Evolutionary conservation across 1,140 invertebrate species (phyloP).

Genomic region (Trachymyrmex septentrionalis): DNA sequence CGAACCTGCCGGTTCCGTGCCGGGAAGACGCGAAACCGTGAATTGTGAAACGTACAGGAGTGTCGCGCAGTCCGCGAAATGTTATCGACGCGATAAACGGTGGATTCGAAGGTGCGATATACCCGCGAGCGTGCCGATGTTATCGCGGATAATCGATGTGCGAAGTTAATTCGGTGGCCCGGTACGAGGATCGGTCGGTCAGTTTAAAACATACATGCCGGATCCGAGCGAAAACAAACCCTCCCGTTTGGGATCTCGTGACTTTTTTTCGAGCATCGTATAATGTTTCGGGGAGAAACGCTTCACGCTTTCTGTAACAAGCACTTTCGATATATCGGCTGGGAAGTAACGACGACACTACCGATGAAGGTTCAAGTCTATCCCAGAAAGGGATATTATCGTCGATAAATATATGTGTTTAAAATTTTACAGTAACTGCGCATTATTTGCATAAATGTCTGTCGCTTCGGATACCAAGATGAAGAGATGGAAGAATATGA

Average conservation of each 20-base stretch:
- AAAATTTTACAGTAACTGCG: slow-evolving; percentile 5
- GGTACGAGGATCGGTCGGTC: slow-evolving; percentile 15
- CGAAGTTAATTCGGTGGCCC: slow-evolving; percentile 39
- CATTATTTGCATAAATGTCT: slow-evolving; percentile 21
- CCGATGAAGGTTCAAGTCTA: no score
- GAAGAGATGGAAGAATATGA: not conserved
- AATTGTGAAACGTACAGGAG: not conserved
- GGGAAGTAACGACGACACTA: not conserved
- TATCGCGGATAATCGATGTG: slow-evolving; percentile 39
- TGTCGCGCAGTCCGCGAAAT: slow-evolving; percentile 8
- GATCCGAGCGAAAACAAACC: not conserved
- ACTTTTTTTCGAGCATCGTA: not conserved
- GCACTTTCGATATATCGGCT: not conserved
- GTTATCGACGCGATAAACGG: slow-evolving; percentile 25
- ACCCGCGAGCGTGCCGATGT: slow-evolving; percentile 16
- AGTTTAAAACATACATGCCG: not conserved
- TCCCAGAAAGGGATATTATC: not conserved
- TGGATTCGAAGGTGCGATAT: slow-evolving; percentile 23
- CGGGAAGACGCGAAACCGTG: slow-evolving; percentile 28
- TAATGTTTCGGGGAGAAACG: not conserved
- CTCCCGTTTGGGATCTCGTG: not conserved
- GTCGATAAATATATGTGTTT: not conserved
- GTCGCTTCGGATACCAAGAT: not conserved
- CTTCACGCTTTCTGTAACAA: not conserved
- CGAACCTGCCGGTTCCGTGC: slow-evolving; percentile 58